A percentile compares a stretch with the other conserved stretches of the same genome.
phyloP scores from a whole-genome alignment of 2,797 vertebrate species.

The Pampus argenteus region DNA sequence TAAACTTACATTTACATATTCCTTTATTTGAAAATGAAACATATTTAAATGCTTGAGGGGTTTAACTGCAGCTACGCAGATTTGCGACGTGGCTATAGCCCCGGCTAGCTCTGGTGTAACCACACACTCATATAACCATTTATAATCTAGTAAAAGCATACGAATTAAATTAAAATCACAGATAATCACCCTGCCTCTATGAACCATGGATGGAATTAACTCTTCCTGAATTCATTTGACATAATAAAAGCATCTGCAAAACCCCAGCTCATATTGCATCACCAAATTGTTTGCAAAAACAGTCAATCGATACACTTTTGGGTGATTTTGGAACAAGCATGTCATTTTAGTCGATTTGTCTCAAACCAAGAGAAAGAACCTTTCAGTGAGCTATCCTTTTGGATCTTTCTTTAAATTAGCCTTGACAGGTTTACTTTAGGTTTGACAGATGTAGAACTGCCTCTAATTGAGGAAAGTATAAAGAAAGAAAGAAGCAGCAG shows the following conservation, averaged over 20 bases:
- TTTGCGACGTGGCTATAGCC: too few relatives aligned
- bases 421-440: not conserved
- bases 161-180: not conserved
- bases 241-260: not conserved
- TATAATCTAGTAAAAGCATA: too few relatives aligned
- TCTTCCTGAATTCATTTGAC: too few relatives aligned
- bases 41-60: too few relatives aligned
- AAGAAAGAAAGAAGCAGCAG: not conserved
- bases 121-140: too few relatives aligned
- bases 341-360: conserved; percentile 12
- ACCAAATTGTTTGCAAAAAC: not conserved
- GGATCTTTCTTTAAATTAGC: not conserved
- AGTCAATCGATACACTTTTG: not conserved
- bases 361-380: not conserved
- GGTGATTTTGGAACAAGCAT: not conserved
- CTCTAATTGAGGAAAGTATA: conserved; percentile 5
- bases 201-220: not conserved
- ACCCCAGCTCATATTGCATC: not conserved
- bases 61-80: too few relatives aligned
- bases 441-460: not conserved
- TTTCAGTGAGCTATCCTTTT: not conserved
- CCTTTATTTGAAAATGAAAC: too few relatives aligned
- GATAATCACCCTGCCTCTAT: not conserved
- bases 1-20: too few relatives aligned
- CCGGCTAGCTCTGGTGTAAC: too few relatives aligned